Conservation (phyloP, 2,888 invertebrate genomes). For the Nomada fucata region DNA sequence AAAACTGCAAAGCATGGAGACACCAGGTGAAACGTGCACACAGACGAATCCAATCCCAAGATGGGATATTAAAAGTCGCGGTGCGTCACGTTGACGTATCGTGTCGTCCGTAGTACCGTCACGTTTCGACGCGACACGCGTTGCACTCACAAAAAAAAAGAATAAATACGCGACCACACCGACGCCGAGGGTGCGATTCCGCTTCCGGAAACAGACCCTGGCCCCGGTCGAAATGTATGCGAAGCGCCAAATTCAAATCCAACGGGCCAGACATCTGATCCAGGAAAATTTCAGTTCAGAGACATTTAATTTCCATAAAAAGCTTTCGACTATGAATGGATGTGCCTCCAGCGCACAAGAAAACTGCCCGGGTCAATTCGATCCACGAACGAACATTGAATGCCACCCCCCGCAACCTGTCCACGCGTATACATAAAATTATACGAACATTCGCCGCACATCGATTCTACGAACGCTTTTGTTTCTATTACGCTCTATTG, state of each 20-base stretch:
- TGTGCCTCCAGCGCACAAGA: not conserved
- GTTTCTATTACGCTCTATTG: too few species aligned
- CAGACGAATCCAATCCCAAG: conserved; percentile 41
- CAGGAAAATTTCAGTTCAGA: not conserved
- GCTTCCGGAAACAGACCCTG: conserved; percentile 9
- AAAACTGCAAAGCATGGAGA: conserved; percentile 1
- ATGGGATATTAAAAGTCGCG: conserved; percentile 65
- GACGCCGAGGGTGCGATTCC: not conserved
- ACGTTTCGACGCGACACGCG: conserved; percentile 41
- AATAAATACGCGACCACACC: not conserved
- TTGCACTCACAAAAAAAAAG: conserved; percentile 12
- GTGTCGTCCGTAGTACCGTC: conserved; percentile 58
- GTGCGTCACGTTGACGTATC: conserved; percentile 65
- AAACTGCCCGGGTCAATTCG: conserved; percentile 7
- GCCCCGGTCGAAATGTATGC: not conserved
- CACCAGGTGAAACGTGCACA: conserved; percentile 17
- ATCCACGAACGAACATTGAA: conserved; percentile 15
- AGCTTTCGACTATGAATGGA: conserved; percentile 19
- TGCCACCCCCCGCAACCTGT: not conserved
- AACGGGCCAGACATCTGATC: not conserved
- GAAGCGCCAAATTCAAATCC: not conserved
- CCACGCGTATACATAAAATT: not conserved
- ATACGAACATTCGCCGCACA: too few species aligned
- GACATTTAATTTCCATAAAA: conserved; percentile 41
- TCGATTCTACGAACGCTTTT: too few species aligned